phyloP scores from a whole-genome alignment of 2,797 vertebrate species.

The Enteromius treurensis region DNA sequence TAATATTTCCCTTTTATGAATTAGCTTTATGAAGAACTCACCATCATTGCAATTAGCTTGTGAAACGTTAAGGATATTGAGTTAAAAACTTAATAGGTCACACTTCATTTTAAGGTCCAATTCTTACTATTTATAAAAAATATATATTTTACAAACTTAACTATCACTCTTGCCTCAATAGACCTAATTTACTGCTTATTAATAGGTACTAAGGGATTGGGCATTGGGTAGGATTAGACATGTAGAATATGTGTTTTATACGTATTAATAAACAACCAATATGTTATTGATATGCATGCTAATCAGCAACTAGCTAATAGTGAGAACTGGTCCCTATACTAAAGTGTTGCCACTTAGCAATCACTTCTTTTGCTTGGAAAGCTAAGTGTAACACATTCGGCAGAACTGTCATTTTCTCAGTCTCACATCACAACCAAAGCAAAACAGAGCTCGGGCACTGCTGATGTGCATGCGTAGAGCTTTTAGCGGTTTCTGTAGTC shows the following conservation, averaged over 20 bases:
- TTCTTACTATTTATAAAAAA: no score
- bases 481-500: background rate
- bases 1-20: background rate
- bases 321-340: background rate
- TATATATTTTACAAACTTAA: no score
- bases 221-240: no score
- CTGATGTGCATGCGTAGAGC: background rate
- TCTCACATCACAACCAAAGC: background rate
- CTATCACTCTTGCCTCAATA: no score
- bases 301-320: background rate
- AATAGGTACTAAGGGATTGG: no score
- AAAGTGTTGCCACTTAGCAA: background rate
- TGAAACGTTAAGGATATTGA: background rate
- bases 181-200: no score
- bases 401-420: background rate
- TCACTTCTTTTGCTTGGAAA: background rate
- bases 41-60: background rate
- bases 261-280: background rate
- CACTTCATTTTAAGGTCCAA: no score
- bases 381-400: background rate
- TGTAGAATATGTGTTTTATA: no score
- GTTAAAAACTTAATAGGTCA: background rate
- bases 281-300: background rate
- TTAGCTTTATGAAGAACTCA: background rate
- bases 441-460: background rate